Conservation (phyloP, 2,113 vertebrate genomes). For the Leuciscus idus region DNA sequence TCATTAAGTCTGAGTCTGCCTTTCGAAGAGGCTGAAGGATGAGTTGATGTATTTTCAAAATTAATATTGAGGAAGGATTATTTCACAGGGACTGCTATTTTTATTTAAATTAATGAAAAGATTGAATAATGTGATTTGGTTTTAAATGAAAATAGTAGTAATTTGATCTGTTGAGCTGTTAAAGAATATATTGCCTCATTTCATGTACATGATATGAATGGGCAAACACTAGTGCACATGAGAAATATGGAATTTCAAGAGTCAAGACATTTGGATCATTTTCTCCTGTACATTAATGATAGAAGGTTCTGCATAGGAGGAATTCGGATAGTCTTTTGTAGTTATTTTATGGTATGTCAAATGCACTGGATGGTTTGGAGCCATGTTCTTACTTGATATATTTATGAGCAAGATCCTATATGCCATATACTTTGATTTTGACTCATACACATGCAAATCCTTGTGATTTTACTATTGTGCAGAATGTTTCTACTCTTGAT, state of each 20-base stretch:
- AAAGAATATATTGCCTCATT: neutral
- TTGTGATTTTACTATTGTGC: constrained; percentile 22
- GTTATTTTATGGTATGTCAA: constrained; percentile 34
- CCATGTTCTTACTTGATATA: constrained; percentile 14
- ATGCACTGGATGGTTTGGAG: constrained; percentile 42
- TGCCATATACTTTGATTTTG: constrained; percentile 28
- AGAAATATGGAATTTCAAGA: constrained; percentile 16
- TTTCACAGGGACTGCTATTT: neutral
- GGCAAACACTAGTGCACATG: neutral
- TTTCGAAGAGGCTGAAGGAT: constrained; percentile 6
- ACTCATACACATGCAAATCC: neutral
- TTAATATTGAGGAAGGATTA: neutral
- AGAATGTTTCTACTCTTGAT: constrained; percentile 11
- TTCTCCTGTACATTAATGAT: constrained; percentile 24
- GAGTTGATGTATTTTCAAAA: neutral
- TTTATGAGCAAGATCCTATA: constrained; percentile 34
- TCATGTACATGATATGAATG: neutral
- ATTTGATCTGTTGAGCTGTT: neutral
- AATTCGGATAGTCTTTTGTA: neutral
- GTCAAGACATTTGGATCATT: neutral
- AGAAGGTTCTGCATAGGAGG: neutral
- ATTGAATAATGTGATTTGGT: neutral
- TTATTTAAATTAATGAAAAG: neutral
- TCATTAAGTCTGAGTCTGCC: constrained; percentile 8
- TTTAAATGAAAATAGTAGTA: neutral